Conservation (phyloP, 2,797 vertebrate genomes). For the Sebastes hopkinsi region DNA sequence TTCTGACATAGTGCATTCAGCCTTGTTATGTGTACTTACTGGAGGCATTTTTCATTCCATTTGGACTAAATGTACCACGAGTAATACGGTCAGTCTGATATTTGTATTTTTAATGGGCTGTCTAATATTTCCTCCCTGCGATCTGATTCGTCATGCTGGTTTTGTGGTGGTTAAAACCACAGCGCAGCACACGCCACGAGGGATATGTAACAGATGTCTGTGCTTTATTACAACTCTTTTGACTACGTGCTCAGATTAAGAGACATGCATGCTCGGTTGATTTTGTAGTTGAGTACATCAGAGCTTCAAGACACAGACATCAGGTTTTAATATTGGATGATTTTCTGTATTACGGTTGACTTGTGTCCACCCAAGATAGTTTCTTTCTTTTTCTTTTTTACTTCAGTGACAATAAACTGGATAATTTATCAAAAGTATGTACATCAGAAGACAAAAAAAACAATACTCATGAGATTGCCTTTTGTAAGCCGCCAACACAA, state of each 20-base stretch:
- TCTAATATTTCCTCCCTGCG: constrained; percentile 3
- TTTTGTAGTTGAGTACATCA: not conserved
- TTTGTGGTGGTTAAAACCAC: constrained; percentile 20
- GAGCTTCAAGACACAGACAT: not conserved
- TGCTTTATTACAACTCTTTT: constrained; percentile 24
- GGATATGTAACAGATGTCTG: constrained; percentile 18
- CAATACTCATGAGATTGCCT: not conserved
- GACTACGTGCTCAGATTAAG: constrained; percentile 1
- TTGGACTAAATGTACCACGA: constrained; percentile 45
- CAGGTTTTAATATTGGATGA: not conserved
- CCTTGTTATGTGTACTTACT: constrained; percentile 9
- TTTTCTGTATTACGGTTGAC: not conserved
- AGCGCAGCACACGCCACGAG: not conserved
- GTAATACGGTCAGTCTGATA: constrained; percentile 35
- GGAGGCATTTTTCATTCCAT: constrained; percentile 41
- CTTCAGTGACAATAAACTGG: not conserved
- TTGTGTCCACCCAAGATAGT: not conserved
- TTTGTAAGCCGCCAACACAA: not conserved
- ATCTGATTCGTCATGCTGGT: constrained; percentile 29
- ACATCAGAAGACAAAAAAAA: not conserved
- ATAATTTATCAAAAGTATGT: not conserved
- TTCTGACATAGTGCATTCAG: constrained; percentile 12
- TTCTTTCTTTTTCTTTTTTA: not conserved
- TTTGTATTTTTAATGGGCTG: constrained; percentile 48
- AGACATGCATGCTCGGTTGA: not conserved